A percentile compares a stretch with the other conserved stretches of the same genome.
Conservation (phyloP, 2,113 vertebrate species). For the Tauraco erythrolophus region DNA sequence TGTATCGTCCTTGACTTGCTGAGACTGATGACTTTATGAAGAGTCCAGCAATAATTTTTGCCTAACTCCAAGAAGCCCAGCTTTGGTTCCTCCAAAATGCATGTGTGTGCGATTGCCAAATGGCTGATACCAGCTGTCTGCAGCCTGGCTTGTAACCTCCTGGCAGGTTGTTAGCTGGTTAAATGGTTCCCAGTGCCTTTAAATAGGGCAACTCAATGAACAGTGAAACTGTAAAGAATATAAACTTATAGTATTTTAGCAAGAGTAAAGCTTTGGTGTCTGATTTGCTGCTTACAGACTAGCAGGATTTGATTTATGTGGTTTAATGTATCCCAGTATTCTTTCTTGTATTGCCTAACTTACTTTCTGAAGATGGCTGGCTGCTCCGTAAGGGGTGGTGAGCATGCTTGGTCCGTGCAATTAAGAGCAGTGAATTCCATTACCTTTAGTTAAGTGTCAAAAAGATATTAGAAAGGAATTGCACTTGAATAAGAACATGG, state of each 20-base stretch:
- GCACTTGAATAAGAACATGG: not conserved
- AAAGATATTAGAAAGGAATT: not conserved
- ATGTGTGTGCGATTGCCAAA: not conserved
- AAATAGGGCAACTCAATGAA: not conserved
- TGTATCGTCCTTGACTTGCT: not conserved
- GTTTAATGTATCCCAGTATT: not conserved
- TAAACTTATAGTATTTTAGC: not conserved
- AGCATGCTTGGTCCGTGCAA: not conserved
- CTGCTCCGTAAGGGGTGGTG: not conserved
- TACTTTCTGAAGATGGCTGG: not conserved
- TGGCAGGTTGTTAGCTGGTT: not conserved
- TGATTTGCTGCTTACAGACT: not conserved
- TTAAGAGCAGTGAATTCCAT: not conserved
- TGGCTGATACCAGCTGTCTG: not conserved
- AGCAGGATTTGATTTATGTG: not conserved
- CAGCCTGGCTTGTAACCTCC: not conserved
- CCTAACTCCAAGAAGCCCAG: not conserved
- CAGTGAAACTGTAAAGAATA: not conserved
- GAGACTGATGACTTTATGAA: not conserved
- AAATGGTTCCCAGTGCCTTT: not conserved
- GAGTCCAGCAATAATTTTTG: not conserved
- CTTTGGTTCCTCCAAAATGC: not conserved
- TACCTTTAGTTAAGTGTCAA: not conserved
- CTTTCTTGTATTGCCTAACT: not conserved
- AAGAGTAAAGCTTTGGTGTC: not conserved